Evolutionary conservation across 2,888 invertebrate species (phyloP).

Genomic region (Netelia fuscicornis): DNA sequence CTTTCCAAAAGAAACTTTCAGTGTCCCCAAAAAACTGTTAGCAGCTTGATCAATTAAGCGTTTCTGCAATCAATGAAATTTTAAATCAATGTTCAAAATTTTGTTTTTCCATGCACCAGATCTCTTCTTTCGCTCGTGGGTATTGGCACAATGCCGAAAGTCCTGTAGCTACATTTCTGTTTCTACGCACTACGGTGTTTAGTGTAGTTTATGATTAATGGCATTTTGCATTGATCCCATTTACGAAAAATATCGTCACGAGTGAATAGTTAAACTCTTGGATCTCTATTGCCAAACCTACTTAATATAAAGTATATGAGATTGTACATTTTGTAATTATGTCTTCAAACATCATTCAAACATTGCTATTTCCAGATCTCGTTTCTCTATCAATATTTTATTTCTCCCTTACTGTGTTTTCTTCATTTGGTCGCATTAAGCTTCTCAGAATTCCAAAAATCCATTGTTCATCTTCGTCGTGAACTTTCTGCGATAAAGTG

Average conservation of each 20-base stretch:
- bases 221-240: not conserved
- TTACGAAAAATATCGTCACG: not conserved
- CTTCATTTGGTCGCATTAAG: not conserved
- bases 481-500: no score
- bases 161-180: not conserved
- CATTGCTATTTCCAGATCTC: conserved; percentile 11
- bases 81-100: not conserved
- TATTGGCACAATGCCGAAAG: not conserved
- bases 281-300: not conserved
- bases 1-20: no score
- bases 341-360: not conserved
- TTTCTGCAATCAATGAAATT: not conserved
- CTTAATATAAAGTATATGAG: not conserved
- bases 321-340: not conserved
- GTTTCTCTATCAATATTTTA: not conserved
- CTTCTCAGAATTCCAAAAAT: not conserved
- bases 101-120: not conserved
- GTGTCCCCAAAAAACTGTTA: no score
- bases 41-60: no score
- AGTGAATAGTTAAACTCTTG: not conserved
- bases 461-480: no score
- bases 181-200: not conserved
- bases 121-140: not conserved
- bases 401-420: not conserved
- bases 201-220: not conserved